Conservation (phyloP, 1,140 invertebrate species). For the Tribolium madens region DNA sequence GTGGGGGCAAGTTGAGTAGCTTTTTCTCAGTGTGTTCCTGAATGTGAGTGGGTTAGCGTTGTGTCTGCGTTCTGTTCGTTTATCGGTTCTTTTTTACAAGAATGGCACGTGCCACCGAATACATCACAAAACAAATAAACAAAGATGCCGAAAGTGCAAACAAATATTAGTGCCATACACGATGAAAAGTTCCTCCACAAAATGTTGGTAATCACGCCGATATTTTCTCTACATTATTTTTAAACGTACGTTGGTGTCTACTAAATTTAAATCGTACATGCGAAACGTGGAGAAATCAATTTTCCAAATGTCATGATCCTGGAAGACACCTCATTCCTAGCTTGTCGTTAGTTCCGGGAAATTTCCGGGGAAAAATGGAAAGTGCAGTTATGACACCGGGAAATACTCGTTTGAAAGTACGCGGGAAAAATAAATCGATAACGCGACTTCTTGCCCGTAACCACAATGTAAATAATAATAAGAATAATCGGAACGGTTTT, state of each 20-base stretch:
- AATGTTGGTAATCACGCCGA: slow-evolving; percentile 25
- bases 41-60: slow-evolving; percentile 16
- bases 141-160: slow-evolving; percentile 34
- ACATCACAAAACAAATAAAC: slow-evolving; percentile 41
- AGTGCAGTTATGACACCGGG: slow-evolving; percentile 37
- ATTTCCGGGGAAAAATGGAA: slow-evolving; percentile 24
- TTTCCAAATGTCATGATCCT: slow-evolving; percentile 14
- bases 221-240: slow-evolving; percentile 33
- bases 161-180: slow-evolving; percentile 30
- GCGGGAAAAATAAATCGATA: slow-evolving; percentile 17
- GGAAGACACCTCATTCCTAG: not conserved
- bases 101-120: slow-evolving; percentile 36
- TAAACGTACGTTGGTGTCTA: slow-evolving; percentile 35
- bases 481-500: slow-evolving; percentile 22
- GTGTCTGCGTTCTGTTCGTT: slow-evolving; percentile 34
- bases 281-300: slow-evolving; percentile 31
- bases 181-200: not conserved
- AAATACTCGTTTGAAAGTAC: slow-evolving; percentile 39
- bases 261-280: slow-evolving; percentile 33
- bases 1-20: slow-evolving; percentile 20
- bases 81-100: slow-evolving; percentile 8
- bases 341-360: not conserved
- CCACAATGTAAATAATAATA: not conserved
- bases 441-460: slow-evolving; percentile 2
- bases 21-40: slow-evolving; percentile 36